Evolutionary conservation across 2,888 invertebrate species (phyloP).

Genomic region (Eudasyphora cyanicolor): DNA sequence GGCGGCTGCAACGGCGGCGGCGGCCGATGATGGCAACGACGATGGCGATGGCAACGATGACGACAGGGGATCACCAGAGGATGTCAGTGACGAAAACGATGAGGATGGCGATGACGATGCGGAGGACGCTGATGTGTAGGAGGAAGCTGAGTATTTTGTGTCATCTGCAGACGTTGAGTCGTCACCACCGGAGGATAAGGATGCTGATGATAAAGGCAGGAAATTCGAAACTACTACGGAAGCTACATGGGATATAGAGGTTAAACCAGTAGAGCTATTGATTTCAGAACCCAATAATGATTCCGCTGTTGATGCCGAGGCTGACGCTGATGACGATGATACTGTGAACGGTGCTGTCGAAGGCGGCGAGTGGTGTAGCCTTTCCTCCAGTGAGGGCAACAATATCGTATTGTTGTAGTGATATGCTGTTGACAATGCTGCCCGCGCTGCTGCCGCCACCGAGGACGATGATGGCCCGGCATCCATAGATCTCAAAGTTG

Average conservation of each 20-base stretch:
- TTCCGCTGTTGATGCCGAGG: constrained; percentile 45
- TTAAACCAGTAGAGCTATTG: constrained; percentile 65
- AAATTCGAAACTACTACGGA: constrained; percentile 69
- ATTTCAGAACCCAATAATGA: constrained; percentile 53
- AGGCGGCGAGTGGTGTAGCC: constrained; percentile 45
- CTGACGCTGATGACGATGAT: constrained; percentile 31
- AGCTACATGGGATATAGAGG: constrained; percentile 65
- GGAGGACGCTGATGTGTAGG: constrained; percentile 23
- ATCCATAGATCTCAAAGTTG: constrained; percentile 60
- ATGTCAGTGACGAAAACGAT: constrained; percentile 9
- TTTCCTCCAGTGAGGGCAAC: constrained; percentile 60
- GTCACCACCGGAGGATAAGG: constrained; percentile 57
- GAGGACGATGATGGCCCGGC: constrained; percentile 63
- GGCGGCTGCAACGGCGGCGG: constrained; percentile 40
- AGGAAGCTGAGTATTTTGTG: constrained; percentile 39
- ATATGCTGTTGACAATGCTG: constrained; percentile 62
- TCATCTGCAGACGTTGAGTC: constrained; percentile 63
- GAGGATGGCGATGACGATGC: constrained; percentile 33
- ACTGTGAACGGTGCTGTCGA: constrained; percentile 28
- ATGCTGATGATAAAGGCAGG: constrained; percentile 67
- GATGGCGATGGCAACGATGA: constrained; percentile 39
- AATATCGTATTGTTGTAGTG: constrained; percentile 62
- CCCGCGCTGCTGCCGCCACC: constrained; percentile 65
- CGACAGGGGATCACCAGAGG: not conserved
- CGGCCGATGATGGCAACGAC: constrained; percentile 47